These are phyloP conservation scores for Lordiphosa fenestrarum DNA, from an alignment of 2,888 invertebrate species.

Conservation along the genomic window DNA sequence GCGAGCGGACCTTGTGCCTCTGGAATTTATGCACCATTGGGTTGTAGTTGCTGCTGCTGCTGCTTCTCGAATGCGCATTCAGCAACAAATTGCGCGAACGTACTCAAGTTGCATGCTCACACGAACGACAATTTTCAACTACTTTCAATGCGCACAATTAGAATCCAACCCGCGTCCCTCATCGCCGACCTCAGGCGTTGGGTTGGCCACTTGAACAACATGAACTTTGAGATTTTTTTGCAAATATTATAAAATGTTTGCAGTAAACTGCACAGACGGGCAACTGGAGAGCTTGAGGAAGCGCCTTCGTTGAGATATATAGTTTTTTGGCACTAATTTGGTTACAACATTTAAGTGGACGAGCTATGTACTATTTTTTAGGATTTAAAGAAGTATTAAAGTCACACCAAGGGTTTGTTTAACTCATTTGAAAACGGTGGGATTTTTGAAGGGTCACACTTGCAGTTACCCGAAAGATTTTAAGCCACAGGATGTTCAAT, in stretches of 20 bases:
- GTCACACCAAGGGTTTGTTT: too few relatives aligned
- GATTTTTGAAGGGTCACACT: too few relatives aligned
- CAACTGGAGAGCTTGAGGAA: not conserved
- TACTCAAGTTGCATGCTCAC: constrained; percentile 52
- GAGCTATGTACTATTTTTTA: too few relatives aligned
- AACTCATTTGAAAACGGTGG: too few relatives aligned
- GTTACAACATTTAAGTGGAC: too few relatives aligned
- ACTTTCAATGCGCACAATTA: constrained; percentile 67
- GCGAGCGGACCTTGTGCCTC: constrained; percentile 26
- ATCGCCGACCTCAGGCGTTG: constrained; percentile 1
- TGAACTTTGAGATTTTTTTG: constrained; percentile 21
- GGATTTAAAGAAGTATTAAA: too few relatives aligned
- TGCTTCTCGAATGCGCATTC: constrained; percentile 43
- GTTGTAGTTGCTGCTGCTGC: constrained; percentile 29
- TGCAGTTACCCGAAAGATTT: too few relatives aligned
- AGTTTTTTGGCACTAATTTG: too few relatives aligned
- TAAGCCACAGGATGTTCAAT: too few relatives aligned
- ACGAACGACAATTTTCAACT: constrained; percentile 48
- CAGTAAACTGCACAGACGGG: not conserved
- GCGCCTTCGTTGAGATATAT: not conserved
- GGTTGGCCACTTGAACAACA: constrained; percentile 11
- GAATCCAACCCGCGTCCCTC: constrained; percentile 29
- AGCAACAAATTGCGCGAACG: constrained; percentile 63
- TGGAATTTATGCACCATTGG: constrained; percentile 58
- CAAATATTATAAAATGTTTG: constrained; percentile 3